Conservation (phyloP, 1,140 invertebrate genomes). For the Lordiphosa clarofinis region DNA sequence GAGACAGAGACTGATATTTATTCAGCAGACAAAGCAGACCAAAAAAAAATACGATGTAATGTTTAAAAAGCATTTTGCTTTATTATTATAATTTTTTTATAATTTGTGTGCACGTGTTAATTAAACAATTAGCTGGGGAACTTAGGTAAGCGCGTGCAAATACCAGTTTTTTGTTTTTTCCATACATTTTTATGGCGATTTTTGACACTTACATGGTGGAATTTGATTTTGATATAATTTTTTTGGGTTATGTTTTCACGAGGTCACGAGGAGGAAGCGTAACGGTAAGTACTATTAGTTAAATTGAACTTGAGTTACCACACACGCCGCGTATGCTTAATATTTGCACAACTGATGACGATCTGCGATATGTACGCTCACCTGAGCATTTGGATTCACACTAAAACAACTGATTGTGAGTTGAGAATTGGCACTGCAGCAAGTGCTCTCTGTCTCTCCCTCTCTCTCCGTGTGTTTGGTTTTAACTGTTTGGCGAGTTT, state of each 20-base stretch:
- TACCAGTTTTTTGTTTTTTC: conserved; percentile 13
- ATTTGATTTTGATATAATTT: not conserved
- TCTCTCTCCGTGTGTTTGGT: conserved; percentile 9
- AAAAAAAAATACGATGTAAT: not conserved
- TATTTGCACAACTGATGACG: conserved; percentile 10
- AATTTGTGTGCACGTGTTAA: conserved; percentile 65
- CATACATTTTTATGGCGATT: conserved; percentile 25
- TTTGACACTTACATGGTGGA: conserved; percentile 38
- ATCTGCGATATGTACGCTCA: conserved; percentile 57
- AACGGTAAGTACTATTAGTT: not conserved
- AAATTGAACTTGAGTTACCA: conserved; percentile 15
- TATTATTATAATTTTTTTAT: conserved; percentile 28
- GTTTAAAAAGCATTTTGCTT: conserved; percentile 4
- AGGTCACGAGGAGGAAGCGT: not conserved
- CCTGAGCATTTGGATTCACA: conserved; percentile 69
- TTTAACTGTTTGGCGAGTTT: conserved; percentile 51
- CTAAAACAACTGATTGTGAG: conserved; percentile 34
- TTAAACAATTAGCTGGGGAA: conserved; percentile 45
- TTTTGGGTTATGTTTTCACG: not conserved
- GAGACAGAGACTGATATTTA: too few species aligned
- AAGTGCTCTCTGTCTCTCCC: conserved; percentile 20
- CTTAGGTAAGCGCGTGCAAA: conserved; percentile 29
- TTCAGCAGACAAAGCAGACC: conserved; percentile 2
- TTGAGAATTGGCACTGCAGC: conserved; percentile 49
- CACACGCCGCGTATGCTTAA: conserved; percentile 42